Evolutionary conservation across 2,113 vertebrate species (phyloP).

Genomic region (Clarias gariepinus): DNA sequence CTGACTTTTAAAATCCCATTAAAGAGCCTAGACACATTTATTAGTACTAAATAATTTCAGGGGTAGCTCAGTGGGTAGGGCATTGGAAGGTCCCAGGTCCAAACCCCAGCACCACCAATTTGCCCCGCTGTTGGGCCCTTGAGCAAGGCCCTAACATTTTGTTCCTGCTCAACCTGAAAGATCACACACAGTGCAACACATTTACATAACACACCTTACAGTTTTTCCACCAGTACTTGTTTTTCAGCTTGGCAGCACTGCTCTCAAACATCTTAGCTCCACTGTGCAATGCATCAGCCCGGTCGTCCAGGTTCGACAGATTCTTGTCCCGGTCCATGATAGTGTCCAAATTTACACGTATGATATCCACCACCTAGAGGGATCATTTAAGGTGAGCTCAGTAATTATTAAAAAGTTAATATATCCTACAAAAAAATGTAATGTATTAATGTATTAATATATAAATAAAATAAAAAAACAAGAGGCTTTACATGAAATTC

Average conservation of each 20-base stretch:
- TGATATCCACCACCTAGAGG: slow-evolving; percentile 89
- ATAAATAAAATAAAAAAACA: too few species aligned
- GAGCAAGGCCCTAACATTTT: not conserved
- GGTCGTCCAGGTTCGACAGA: slow-evolving; percentile 84
- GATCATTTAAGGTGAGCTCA: not conserved
- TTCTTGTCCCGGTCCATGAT: slow-evolving; percentile 86
- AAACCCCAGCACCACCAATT: too few species aligned
- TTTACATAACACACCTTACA: slow-evolving; percentile 76
- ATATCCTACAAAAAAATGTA: too few species aligned
- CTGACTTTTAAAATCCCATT: not conserved
- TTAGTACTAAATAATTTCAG: not conserved
- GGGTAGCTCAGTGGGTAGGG: too few species aligned
- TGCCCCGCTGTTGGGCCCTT: too few species aligned
- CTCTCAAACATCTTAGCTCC: slow-evolving; percentile 85
- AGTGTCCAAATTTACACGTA: slow-evolving; percentile 90
- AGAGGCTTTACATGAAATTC: too few species aligned
- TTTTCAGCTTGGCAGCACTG: slow-evolving; percentile 87
- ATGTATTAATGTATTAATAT: too few species aligned
- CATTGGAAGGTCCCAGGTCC: too few species aligned
- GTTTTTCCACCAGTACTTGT: slow-evolving; percentile 97
- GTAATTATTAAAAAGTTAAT: not conserved
- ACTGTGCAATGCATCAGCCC: slow-evolving; percentile 75
- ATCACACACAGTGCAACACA: not conserved
- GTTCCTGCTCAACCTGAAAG: not conserved
- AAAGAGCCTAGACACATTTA: not conserved